Conservation (phyloP, 2,797 vertebrate species). For the Sebastes ruberrimus region DNA sequence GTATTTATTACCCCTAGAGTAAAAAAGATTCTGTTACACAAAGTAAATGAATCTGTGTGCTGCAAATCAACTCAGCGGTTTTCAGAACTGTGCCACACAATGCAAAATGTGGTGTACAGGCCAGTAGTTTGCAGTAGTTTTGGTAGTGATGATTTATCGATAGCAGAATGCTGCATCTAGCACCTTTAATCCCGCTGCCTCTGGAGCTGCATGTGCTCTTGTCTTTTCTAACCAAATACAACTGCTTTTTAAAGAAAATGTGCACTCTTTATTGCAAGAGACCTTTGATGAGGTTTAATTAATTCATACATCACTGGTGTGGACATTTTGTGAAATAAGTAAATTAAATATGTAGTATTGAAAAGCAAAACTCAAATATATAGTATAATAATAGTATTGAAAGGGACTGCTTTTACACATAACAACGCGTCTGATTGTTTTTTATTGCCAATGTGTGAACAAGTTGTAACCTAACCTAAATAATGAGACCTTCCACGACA, state of each 20-base stretch:
- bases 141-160: neutral
- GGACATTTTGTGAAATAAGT: neutral
- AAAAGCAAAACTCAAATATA: neutral
- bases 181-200: neutral
- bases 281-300: neutral
- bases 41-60: neutral
- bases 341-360: neutral
- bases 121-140: neutral
- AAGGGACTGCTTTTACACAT: too few species aligned
- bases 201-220: neutral
- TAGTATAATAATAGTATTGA: neutral
- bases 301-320: neutral
- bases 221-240: neutral
- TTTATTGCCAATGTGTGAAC: too few species aligned
- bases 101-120: neutral
- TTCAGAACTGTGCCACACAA: neutral
- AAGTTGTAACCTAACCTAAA: too few species aligned
- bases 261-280: neutral
- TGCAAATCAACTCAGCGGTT: neutral
- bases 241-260: neutral
- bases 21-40: neutral
- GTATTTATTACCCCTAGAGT: neutral
- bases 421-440: too few species aligned
- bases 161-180: neutral
- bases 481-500: too few species aligned